A percentile compares a stretch with the other conserved stretches of the same genome.
Conservation (phyloP, 2,888 invertebrate species). For the Drosophila picticornis region DNA sequence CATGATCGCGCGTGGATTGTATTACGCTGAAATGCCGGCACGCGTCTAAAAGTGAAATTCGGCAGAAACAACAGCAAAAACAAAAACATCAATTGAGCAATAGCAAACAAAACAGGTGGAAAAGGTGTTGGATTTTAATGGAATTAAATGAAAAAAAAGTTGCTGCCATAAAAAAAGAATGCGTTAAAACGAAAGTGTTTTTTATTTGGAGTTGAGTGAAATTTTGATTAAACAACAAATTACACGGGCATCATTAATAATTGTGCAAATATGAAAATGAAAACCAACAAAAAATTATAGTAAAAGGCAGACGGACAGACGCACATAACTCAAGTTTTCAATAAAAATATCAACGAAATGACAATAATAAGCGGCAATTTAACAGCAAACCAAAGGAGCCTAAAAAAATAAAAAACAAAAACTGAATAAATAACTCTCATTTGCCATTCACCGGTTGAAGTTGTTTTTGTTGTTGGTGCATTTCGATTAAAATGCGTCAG, state of each 20-base stretch:
- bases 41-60: slow-evolving; percentile 50
- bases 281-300: slow-evolving; percentile 5
- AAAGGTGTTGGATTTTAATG: slow-evolving; percentile 15
- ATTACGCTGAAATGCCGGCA: slow-evolving; percentile 25
- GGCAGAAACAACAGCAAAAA: background rate
- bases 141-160: background rate
- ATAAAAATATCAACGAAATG: slow-evolving; percentile 31
- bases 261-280: slow-evolving; percentile 39
- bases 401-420: slow-evolving; percentile 16
- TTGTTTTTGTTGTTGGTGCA: slow-evolving; percentile 41
- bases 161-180: slow-evolving; percentile 9
- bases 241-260: slow-evolving; percentile 51
- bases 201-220: slow-evolving; percentile 25
- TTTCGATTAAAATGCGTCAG: slow-evolving; percentile 66
- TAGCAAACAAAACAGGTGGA: slow-evolving; percentile 3
- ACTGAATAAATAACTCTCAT: slow-evolving; percentile 25
- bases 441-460: slow-evolving; percentile 53
- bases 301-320: slow-evolving; percentile 3
- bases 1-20: slow-evolving; percentile 23
- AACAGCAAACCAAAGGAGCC: slow-evolving; percentile 22
- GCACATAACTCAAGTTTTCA: slow-evolving; percentile 32
- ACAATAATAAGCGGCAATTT: slow-evolving; percentile 29
- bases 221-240: slow-evolving; percentile 47
- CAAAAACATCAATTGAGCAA: slow-evolving; percentile 4
- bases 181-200: slow-evolving; percentile 40